Conservation (phyloP, 2,797 vertebrate genomes). For the Alcedo quadribrachys region DNA sequence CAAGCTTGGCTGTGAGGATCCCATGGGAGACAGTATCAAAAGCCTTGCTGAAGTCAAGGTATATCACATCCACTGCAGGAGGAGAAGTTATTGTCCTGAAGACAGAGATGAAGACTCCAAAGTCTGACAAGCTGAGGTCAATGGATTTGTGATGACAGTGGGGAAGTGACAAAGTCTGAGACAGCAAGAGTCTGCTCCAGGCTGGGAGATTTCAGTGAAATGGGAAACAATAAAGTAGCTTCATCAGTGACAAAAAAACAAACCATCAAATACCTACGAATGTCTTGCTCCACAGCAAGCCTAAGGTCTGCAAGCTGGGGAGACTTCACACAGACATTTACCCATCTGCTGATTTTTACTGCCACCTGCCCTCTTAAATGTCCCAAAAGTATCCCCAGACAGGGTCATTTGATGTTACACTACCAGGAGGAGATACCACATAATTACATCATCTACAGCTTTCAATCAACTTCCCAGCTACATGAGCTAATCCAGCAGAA, state of each 20-base stretch:
- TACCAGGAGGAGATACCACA: background rate
- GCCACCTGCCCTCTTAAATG: background rate
- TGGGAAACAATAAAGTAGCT: background rate
- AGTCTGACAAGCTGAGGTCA: background rate
- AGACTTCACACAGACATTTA: background rate
- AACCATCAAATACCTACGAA: background rate
- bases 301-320: background rate
- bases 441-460: background rate
- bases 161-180: background rate
- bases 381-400: background rate
- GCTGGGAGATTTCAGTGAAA: background rate
- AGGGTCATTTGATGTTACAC: background rate
- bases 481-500: background rate
- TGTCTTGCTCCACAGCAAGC: background rate
- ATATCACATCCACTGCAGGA: too few species aligned
- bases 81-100: accelerated
- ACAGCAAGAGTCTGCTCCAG: background rate
- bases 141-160: background rate
- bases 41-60: too few species aligned
- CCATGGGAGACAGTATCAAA: too few species aligned
- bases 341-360: background rate
- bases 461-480: background rate
- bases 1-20: too few species aligned
- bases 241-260: background rate
- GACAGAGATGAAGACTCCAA: too few species aligned